Base-by-base conservation (phyloP, 2,797 vertebrate species). In the Miichthys miiuy region DNA sequence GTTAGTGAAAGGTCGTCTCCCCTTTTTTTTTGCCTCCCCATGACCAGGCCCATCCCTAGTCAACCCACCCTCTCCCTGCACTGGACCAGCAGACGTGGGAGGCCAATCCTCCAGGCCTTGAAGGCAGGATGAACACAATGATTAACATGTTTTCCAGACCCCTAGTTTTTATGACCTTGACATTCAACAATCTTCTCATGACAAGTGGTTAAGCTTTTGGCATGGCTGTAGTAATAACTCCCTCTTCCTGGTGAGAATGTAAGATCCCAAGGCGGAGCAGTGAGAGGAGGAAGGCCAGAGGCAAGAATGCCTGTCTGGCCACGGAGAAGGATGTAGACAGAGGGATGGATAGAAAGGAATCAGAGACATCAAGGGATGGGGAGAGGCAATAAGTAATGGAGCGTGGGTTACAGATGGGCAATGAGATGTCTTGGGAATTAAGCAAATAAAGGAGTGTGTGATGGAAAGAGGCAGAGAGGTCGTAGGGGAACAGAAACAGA, bases 101-200 rank as follows among this genome's bases (percentile, higher is more conserved):
- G 92, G 85, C 80, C 83, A 62, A 63, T 85, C 87, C 83, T 92
- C 63, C 78, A 88, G 79, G 79, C 93, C 92, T 91, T 89, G 87
- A 91, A 89, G 20, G 52, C 82, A 79, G 83, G 82, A 88, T 78
- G 87, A 83, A 89, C 63, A 87, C 86, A 87, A 89, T 83, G 84
- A 90, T 84, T 79, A 87, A 89, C 88, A 74, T 92, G 79, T 94
- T 93, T 94, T 94, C 92, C 92, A 92, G 86, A 87, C 82, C 82
- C 20, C 55, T 69, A 17, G 71, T 80, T 93, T 94, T 91, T 92
- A 90, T 88, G 88, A 90, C 93, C 92, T 93, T 94, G 92, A 94
- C 92, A 90, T 94, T 92, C 77, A 92, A 69, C 87, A 86, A 90
- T 91, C 84, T 93, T 89, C 89, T 90, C 85, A 88, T 92, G 90